Evolutionary conservation across 2,113 vertebrate species (phyloP).

Genomic region (Phylloscopus trochiloides): DNA sequence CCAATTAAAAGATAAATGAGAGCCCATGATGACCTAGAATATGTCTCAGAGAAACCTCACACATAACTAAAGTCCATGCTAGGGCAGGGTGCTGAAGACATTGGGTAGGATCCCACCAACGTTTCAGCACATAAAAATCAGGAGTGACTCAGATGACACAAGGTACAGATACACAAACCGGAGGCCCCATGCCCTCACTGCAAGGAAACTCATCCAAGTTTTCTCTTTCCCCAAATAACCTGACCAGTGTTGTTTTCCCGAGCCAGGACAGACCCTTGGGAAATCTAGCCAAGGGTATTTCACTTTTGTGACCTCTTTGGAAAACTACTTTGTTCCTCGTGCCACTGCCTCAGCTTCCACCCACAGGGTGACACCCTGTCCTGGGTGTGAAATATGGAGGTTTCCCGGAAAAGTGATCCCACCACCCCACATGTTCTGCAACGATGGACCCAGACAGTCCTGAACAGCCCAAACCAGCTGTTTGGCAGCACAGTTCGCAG

Average conservation of each 20-base stretch:
- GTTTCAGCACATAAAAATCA: not conserved
- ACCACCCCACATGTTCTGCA: not conserved
- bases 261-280: not conserved
- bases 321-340: not conserved
- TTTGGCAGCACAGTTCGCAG: not conserved
- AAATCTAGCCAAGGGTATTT: not conserved
- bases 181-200: rapidly evolving
- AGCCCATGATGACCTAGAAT: not conserved
- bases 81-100: not conserved
- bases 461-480: not conserved
- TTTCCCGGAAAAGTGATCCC: not conserved
- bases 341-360: not conserved
- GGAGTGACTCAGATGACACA: not conserved
- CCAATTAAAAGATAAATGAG: not conserved
- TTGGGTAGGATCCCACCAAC: not conserved
- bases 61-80: rapidly evolving
- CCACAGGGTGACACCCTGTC: not conserved
- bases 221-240: not conserved
- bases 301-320: not conserved
- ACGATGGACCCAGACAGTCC: not conserved
- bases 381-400: rapidly evolving
- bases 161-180: not conserved
- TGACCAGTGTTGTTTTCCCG: not conserved
- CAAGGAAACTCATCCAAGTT: not conserved
- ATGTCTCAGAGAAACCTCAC: not conserved